These are phyloP conservation scores for Trididemnum nubilum DNA, from an alignment of 23 tunicate genomes.

Conservation along the genomic window DNA sequence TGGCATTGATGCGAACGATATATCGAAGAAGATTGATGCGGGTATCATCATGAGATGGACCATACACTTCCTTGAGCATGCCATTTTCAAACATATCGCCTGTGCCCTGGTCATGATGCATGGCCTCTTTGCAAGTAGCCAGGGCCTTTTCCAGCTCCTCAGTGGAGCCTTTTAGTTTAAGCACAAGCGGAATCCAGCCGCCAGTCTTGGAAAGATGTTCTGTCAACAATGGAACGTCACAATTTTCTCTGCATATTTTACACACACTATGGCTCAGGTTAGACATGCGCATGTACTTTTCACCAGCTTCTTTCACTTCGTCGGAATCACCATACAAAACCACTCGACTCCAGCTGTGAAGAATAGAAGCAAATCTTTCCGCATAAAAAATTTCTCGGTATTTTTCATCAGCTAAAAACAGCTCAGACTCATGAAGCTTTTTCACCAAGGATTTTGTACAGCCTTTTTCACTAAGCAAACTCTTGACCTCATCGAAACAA, in stretches of 20 bases:
- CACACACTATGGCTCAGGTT: neutral
- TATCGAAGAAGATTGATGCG: conserved; percentile 26
- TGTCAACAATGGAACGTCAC: neutral
- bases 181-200: neutral
- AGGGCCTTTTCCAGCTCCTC: neutral
- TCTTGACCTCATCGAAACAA: neutral
- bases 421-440: neutral
- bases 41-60: neutral
- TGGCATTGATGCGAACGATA: too few species aligned
- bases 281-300: conserved; percentile 2
- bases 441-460: neutral
- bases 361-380: conserved; percentile 20
- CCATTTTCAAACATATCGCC: conserved; percentile 36
- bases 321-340: neutral
- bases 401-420: conserved; percentile 19
- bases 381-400: conserved; percentile 7
- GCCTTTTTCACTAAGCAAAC: neutral
- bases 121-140: neutral
- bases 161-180: neutral
- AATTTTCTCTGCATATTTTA: neutral
- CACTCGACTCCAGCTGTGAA: too few species aligned
- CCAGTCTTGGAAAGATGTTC: conserved; percentile 15
- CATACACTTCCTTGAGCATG: too few species aligned
- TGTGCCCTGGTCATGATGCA: neutral
- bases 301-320: neutral